Evolutionary conservation across 1,140 invertebrate species (phyloP), one percentile per base, ranked within the genome.

Genomic region (Drosophila oshimai): DNA sequence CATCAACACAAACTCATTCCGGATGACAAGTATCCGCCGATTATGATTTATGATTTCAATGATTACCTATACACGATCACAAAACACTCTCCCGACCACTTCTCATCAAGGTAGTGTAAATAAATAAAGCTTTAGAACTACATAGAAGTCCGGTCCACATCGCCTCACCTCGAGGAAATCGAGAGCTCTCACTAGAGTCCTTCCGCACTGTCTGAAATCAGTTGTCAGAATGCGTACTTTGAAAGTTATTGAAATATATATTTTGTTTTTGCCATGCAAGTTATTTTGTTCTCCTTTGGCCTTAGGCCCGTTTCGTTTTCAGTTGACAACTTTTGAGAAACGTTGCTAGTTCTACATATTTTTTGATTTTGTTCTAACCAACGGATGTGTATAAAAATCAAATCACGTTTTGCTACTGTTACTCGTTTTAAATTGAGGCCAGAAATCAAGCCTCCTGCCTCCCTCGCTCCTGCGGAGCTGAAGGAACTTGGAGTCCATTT

Each of bases 311-410:
- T 62, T 49, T 62, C 6, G 9, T 47, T 60, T 80, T 79, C 36
- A 22, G 54, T 69, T 70, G 18, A 57, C 36, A 72, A 37, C 26
- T 28, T 37, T 65, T 81, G 31, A 70, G 64, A 89, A 86, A 86
- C 68, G 89, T 90, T 90, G 84, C 89, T 90, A 90, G 89, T 90
- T 90, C 89, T 90, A 90, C 80, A 90, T 90, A 81, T 51, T 67
- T 58, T 61, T 69, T 42, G 13, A 39, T 51, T 31, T 44, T n/a
- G 17, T 57, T 46, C 18, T n/a, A 34, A 36, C 10, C 42, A 31
- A 39, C 47, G 33, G 49, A 51, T 49, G 58, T 73, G 58, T 62
- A 28, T 37, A 73, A 41, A 41, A 29, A 36, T 6, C 9, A 37
- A 24, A 68, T 68, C 39, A 57, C 62, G 74, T 79, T 74, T 62